Base-by-base conservation (phyloP, 2,113 vertebrate species). In the Speoplatyrhinus poulsoni region DNA sequence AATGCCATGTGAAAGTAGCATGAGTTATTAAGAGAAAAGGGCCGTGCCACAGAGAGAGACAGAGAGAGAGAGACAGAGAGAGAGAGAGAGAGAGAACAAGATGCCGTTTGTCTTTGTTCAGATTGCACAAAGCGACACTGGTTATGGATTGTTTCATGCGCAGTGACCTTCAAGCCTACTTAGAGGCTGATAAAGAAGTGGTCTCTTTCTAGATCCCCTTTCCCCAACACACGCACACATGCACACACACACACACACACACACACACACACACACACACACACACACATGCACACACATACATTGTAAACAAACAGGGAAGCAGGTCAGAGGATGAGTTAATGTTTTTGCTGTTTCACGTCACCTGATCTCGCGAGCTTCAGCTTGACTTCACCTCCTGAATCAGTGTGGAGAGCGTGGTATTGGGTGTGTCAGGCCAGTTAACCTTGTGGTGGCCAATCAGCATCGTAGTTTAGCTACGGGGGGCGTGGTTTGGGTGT, bases 111-210 rank as follows among this genome's bases (percentile, higher is more conserved):
- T 78, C 83, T 89, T 83, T 83, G 80, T 87, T 87, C 90, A 78
- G 78, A 72, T 73, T 82, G 77, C 83, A 90, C 86, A 76, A 89
- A 90, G 84, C 79, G 90, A 88, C 91, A 92, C 94, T 92, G 94
- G 93, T 89, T 93, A 89, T 72, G 76, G 75, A 81, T 85, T 80
- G 65, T 85, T 90, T 88, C 72, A 83, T 85, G 90, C 82, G 86
- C 85, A 53, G 48, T 93, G 93, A 93, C 92, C 90, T 94, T 94
- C 93, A 92, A 91, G 91, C 85, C 82, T 87, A 69, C 85, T 87
- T 87, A 90, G 84, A 89, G 19, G 47, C 55, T 63, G 55, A 62
- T 50, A 82, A 83, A 91, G 82, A 85, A 80, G 71, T 47, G 68
- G 70, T 60, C 54, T 1, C 53, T 81, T 73, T 73, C 65, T 70